Evolutionary conservation across 1,140 invertebrate genomes (phyloP).

Genomic region (Ephestia elutella): DNA sequence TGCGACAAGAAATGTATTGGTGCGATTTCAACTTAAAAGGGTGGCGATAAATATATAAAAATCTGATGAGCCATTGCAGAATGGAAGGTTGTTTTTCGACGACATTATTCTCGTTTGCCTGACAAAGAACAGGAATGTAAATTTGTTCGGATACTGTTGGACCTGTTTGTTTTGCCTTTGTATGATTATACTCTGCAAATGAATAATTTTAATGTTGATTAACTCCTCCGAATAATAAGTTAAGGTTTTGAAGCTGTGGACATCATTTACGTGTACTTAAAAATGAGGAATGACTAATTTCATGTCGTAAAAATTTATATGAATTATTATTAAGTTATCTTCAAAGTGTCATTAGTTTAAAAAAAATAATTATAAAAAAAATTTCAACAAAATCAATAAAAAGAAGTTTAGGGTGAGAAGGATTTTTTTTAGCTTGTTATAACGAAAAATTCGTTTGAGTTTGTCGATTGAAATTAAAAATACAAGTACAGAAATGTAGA

Average conservation of each 20-base stretch:
- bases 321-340: no score
- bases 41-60: conserved; percentile 64
- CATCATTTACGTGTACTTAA: not conserved
- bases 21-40: conserved; percentile 45
- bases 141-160: conserved; percentile 53
- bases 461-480: no score
- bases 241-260: not conserved
- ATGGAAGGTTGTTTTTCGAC: conserved; percentile 49
- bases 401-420: no score
- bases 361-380: no score
- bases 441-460: no score
- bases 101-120: conserved; percentile 59
- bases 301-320: no score
- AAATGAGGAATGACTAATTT: no score
- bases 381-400: no score
- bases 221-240: conserved; percentile 23
- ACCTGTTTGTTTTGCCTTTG: conserved; percentile 40
- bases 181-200: conserved; percentile 46
- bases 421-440: no score
- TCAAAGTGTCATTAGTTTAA: no score
- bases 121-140: conserved; percentile 56
- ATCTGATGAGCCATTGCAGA: conserved; percentile 58
- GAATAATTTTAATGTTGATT: conserved; percentile 58
- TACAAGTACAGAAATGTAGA: no score
- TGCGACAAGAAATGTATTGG: conserved; percentile 65